phyloP scores from a whole-genome alignment of 2,797 vertebrate genomes.

The Otolemur crassicaudatus region DNA sequence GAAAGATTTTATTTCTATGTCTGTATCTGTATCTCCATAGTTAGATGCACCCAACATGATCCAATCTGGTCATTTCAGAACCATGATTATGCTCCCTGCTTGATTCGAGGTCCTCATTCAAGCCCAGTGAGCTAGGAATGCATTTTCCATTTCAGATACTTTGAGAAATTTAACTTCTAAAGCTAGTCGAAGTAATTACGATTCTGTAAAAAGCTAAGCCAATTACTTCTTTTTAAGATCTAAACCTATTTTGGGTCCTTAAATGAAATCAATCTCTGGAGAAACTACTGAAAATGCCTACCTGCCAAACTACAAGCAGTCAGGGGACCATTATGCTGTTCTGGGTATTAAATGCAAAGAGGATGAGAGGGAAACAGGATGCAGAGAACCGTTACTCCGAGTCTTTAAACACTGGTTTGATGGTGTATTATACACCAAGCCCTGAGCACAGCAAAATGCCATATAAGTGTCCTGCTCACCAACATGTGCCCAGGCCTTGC shows the following conservation, averaged over 20 bases:
- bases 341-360: background rate
- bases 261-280: constrained; percentile 64
- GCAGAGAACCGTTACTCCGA: constrained; percentile 39
- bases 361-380: background rate
- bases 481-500: background rate
- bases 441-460: background rate
- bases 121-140: constrained; percentile 33
- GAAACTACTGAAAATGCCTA: constrained; percentile 69
- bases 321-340: constrained; percentile 48
- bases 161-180: constrained; percentile 71
- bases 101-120: constrained; percentile 10
- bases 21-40: background rate
- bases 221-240: constrained; percentile 69
- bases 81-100: background rate
- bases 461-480: background rate
- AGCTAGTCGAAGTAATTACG: constrained; percentile 73
- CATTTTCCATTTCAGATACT: constrained; percentile 65
- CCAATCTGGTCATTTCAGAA: constrained; percentile 8
- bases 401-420: constrained; percentile 32
- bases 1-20: background rate
- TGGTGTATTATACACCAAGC: background rate
- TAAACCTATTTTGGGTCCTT: constrained; percentile 67
- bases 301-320: constrained; percentile 26
- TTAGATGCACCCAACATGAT: background rate
- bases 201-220: constrained; percentile 65